phyloP scores from a whole-genome alignment of 2,113 vertebrate genomes.

The Brienomyrus brachyistius region DNA sequence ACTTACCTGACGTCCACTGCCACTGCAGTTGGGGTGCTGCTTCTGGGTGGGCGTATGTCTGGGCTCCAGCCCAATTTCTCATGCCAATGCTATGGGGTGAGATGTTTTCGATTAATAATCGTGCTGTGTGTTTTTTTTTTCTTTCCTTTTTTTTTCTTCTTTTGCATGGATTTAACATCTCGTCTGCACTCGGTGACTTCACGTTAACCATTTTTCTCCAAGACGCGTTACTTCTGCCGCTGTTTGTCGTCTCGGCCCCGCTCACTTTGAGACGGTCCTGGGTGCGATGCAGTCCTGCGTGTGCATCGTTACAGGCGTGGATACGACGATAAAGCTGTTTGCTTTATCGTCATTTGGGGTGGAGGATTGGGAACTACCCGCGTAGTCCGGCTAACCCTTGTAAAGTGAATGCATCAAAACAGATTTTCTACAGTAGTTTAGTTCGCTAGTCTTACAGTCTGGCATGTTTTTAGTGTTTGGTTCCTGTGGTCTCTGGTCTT shows the following conservation, averaged over 20 bases:
- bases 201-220: not conserved
- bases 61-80: conserved; percentile 1
- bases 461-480: not conserved
- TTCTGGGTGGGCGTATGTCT: conserved; percentile 2
- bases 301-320: not conserved
- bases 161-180: not conserved
- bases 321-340: not conserved
- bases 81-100: conserved; percentile 6
- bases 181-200: not conserved
- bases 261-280: not conserved
- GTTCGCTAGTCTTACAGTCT: not conserved
- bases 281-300: not conserved
- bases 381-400: not conserved
- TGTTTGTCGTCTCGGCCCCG: not conserved
- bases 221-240: no score
- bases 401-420: not conserved
- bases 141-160: not conserved
- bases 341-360: not conserved
- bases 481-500: not conserved
- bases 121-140: not conserved
- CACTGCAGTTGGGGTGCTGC: not conserved
- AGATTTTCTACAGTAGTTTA: not conserved
- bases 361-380: not conserved
- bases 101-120: conserved; percentile 11
- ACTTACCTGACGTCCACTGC: conserved; percentile 6